These are phyloP conservation scores for Emys orbicularis DNA, from an alignment of 2,797 vertebrate species.

Conservation along the genomic window DNA sequence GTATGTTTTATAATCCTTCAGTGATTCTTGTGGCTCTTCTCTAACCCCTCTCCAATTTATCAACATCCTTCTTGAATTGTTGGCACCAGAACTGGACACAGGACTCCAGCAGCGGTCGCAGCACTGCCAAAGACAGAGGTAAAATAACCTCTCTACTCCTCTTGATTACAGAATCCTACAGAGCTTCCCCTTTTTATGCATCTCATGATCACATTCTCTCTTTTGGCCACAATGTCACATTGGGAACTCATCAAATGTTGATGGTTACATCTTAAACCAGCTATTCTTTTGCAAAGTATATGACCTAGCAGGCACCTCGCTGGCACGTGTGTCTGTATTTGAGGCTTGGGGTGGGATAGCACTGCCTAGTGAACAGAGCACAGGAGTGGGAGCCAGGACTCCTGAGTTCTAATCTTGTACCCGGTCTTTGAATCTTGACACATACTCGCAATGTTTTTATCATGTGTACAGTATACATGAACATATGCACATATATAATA, in stretches of 20 bases:
- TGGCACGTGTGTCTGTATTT: neutral
- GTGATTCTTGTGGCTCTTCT: neutral
- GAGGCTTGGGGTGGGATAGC: neutral
- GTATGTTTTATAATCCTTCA: neutral
- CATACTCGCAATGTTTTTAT: neutral
- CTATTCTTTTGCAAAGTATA: neutral
- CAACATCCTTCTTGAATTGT: neutral
- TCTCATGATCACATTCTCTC: neutral
- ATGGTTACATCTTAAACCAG: neutral
- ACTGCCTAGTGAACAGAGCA: neutral
- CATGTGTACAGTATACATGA: rapidly evolving
- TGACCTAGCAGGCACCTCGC: neutral
- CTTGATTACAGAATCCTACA: neutral
- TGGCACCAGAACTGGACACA: neutral
- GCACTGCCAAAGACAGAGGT: neutral
- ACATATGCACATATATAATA: rapidly evolving
- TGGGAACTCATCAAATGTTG: neutral
- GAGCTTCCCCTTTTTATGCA: neutral
- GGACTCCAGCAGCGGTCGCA: neutral
- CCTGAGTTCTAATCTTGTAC: neutral
- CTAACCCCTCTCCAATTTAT: neutral
- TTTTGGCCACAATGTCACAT: neutral
- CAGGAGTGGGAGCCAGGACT: neutral
- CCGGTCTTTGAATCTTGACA: neutral
- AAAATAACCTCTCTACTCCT: neutral